phyloP scores from a whole-genome alignment of 2,113 vertebrate genomes.

The Accipiter cooperii region DNA sequence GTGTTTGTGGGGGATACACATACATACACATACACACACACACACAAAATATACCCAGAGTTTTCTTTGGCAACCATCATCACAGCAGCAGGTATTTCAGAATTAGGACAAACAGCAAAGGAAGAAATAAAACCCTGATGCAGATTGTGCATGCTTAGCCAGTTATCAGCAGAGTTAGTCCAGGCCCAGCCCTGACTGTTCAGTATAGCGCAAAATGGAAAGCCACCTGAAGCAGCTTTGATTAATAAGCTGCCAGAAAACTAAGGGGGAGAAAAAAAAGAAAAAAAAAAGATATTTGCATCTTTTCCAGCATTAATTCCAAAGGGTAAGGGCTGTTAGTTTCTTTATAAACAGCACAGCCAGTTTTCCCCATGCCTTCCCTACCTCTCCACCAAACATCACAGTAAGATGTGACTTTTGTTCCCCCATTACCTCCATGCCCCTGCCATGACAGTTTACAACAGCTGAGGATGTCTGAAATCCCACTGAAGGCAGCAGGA shows the following conservation, averaged over 20 bases:
- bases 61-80: conserved; percentile 27
- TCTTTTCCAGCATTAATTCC: background rate
- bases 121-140: conserved; percentile 1
- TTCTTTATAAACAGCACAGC: background rate
- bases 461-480: background rate
- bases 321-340: background rate
- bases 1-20: background rate
- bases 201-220: background rate
- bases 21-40: background rate
- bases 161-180: background rate
- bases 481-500: background rate
- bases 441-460: background rate
- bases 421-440: background rate
- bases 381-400: background rate
- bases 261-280: background rate
- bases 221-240: background rate
- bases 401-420: background rate
- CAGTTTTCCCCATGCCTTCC: background rate
- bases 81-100: conserved; percentile 35
- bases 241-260: conserved; percentile 3
- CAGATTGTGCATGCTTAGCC: background rate
- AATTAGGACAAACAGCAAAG: conserved; percentile 21
- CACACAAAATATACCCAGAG: background rate
- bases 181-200: conserved; percentile 48
- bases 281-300: background rate